These are phyloP conservation scores for Erpetoichthys calabaricus DNA, from an alignment of 2,797 vertebrate genomes.

Conservation along the genomic window DNA sequence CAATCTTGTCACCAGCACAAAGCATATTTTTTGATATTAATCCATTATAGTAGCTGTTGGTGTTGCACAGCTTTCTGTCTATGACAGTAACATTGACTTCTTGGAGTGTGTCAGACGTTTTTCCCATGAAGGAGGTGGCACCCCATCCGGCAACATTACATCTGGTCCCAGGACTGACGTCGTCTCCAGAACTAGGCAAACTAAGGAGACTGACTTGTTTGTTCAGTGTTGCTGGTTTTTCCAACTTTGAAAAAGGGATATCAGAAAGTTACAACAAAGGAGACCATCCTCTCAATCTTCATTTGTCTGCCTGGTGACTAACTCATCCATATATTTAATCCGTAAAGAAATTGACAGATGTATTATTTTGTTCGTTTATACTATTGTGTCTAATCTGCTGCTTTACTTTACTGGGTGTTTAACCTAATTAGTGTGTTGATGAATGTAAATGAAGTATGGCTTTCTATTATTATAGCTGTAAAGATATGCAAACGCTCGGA, in stretches of 20 bases:
- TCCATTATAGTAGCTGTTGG: not conserved
- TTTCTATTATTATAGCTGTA: too few species aligned
- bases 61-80: slow-evolving; percentile 1
- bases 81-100: slow-evolving; percentile 8
- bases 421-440: too few species aligned
- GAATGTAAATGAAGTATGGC: too few species aligned
- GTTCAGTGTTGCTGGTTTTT: not conserved
- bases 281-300: too few species aligned
- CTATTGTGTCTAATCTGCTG: too few species aligned
- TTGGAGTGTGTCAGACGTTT: not conserved
- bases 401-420: too few species aligned
- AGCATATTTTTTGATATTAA: not conserved
- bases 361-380: too few species aligned
- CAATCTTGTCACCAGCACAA: slow-evolving; percentile 6
- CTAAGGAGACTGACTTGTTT: not conserved
- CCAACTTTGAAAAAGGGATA: not conserved
- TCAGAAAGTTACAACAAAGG: not conserved
- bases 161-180: not conserved
- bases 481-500: too few species aligned
- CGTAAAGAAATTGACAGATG: too few species aligned
- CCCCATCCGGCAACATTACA: slow-evolving; percentile 8
- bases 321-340: too few species aligned
- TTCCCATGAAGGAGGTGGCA: fast-evolving
- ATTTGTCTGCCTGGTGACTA: too few species aligned
- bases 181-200: not conserved